Evolutionary conservation across 2,888 invertebrate species (phyloP), one percentile per base, ranked within the genome.

Genomic region (Lycophotia porphyrea): DNA sequence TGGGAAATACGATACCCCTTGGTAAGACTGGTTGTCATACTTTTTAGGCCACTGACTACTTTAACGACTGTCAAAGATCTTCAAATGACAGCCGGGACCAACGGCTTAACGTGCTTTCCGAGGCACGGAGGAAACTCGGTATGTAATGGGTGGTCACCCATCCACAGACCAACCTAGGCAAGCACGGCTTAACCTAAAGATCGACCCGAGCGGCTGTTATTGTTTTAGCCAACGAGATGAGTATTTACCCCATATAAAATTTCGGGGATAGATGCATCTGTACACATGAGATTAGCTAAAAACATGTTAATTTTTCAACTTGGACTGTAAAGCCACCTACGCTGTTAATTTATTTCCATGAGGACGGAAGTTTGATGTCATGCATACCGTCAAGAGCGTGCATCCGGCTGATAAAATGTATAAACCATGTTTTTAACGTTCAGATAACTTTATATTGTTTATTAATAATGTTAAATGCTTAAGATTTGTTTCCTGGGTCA

Each of bases 381-480:
- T 88, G 80, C 87, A 84, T 81, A 84, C 88, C 79, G 83, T 88
- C 90, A 92, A 88, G 91, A 91, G 89, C 89, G 85, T 85, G 87
- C 92, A 84, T 93, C 93, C 93, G 90, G 89, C 83, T 84, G 93
- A 93, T 93, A 93, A 92, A 80, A 63, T 68, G 70, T 78, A 80
- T 76, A 88, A 87, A 85, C 81, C 85, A 84, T 86, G 80, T 88
- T 87, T 86, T 81, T 81, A 84, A 88, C 76, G 42, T 63, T 47
- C 58, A 78, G 77, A 86, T 84, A 81, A 83, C 60, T 78, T 69
- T 49, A 69, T 71, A 72, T 82, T 83, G 75, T 86, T 86, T 87
- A 82, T 87, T 81, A 73, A 76, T 85, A 71, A 78, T 69, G 5
- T 47, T 55, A 42, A 58, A 49, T 31, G 65, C 60, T 49, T 74